Conservation (phyloP, 2,113 vertebrate genomes). For the Muscicapa adusta region DNA sequence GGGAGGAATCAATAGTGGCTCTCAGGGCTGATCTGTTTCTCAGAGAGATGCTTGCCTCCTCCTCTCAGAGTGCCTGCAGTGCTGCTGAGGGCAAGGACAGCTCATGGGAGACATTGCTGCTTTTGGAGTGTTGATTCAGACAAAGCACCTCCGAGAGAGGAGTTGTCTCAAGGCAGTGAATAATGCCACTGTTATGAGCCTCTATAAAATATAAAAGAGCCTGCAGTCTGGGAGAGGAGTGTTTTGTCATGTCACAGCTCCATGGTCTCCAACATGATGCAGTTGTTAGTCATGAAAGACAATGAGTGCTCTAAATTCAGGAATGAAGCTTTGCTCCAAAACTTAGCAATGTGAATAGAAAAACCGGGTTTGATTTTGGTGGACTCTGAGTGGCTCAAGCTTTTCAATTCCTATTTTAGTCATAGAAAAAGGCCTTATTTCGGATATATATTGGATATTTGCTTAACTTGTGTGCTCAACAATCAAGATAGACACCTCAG, state of each 20-base stretch:
- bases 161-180: background rate
- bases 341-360: background rate
- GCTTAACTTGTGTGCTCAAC: background rate
- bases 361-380: background rate
- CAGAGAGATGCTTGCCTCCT: background rate
- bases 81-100: background rate
- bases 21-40: background rate
- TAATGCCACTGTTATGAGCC: background rate
- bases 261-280: background rate
- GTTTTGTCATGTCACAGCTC: background rate
- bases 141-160: background rate
- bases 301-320: background rate
- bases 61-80: background rate
- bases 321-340: background rate
- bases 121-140: background rate
- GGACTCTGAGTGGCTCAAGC: background rate
- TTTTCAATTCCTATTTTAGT: background rate
- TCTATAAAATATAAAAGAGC: background rate
- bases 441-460: rapidly evolving
- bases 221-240: background rate
- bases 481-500: background rate
- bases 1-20: background rate
- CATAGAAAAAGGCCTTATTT: background rate
- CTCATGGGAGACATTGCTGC: background rate
- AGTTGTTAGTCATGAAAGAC: background rate